Base-by-base conservation (phyloP, 2,888 invertebrate genomes). In the Willowsia nigromaculata region DNA sequence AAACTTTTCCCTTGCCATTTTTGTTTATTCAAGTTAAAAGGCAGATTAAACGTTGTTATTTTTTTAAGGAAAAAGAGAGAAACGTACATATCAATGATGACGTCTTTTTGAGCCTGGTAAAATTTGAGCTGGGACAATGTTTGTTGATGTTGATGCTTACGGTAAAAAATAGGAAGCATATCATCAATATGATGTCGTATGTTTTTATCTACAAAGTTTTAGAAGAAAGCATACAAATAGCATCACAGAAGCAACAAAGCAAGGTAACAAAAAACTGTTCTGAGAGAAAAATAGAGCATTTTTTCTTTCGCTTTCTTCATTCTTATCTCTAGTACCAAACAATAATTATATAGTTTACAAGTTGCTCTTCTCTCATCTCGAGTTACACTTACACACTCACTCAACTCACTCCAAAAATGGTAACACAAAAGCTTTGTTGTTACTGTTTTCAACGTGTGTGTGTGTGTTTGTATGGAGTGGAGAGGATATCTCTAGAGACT, bases 11-110 rank as follows among this genome's bases (percentile, higher is more conserved):
- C 11, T 33, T 33, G 5, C 11, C 15, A 4, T 15, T 65, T 33
- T 37, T 68, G 37, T 68, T 68, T 68, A 37, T 37, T 68, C 68
- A 68, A 68, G 68, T 68, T 68, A 68, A 68, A 68, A 68, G 68
- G 37, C 37, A 68, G 68, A 68, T 68, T 68, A 68, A 68, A 37
- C n/a, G n/a, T 22, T 4, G 33, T 33, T 68, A n/a, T 68, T 68
- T 62, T 56, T 62, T 62, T 4, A 30, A 62, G 6, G n/a, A n/a
- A 37, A 68, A 37, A 37, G 1, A 18, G 33, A 18, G n/a, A 50
- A 9, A 43, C 3, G 13, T n/a, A 50, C n/a, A 50, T 18, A 50
- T 6, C 22, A 18, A 68, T 37, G 68, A 68, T 68, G 68, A 68
- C 68, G 68, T 37, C 37, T 68, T 68, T 37, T 68, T 15, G 27